Conservation (phyloP, 1,140 invertebrate genomes). For the Schlechtendalia chinensis region DNA sequence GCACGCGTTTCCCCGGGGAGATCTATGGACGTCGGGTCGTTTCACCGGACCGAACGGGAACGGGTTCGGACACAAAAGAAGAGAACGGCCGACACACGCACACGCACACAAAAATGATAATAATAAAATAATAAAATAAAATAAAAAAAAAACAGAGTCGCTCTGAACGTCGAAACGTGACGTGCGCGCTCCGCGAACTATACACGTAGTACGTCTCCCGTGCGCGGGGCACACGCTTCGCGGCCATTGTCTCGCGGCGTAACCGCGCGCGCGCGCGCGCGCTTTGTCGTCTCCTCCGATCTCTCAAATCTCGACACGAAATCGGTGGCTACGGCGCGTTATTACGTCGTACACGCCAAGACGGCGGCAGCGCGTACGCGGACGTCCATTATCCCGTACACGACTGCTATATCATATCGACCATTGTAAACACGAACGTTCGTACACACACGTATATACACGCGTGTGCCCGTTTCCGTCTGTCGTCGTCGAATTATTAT, state of each 20-base stretch:
- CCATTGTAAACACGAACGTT: conserved; percentile 39
- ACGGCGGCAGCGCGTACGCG: not conserved
- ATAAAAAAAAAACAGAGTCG: not conserved
- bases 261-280: not conserved
- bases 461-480: conserved; percentile 25
- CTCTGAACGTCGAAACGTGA: conserved; percentile 45
- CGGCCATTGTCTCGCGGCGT: conserved; percentile 21
- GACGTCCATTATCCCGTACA: not conserved
- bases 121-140: no score
- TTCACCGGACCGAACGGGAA: not conserved
- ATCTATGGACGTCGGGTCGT: conserved; percentile 13
- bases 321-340: not conserved
- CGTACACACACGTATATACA: not conserved
- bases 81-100: conserved; percentile 2
- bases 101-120: no score
- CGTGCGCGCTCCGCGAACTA: conserved; percentile 36
- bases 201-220: not conserved
- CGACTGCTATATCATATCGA: not conserved
- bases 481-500: no score
- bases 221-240: conserved; percentile 16
- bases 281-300: conserved; percentile 23
- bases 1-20: conserved; percentile 12
- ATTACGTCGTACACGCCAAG: no score
- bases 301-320: conserved; percentile 28
- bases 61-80: conserved; percentile 18